Percentiles rank a stretch among this genome's conserved stretches.
Evolutionary conservation across 2,797 vertebrate species (phyloP).

Genomic region (Darevskia nairensis): DNA sequence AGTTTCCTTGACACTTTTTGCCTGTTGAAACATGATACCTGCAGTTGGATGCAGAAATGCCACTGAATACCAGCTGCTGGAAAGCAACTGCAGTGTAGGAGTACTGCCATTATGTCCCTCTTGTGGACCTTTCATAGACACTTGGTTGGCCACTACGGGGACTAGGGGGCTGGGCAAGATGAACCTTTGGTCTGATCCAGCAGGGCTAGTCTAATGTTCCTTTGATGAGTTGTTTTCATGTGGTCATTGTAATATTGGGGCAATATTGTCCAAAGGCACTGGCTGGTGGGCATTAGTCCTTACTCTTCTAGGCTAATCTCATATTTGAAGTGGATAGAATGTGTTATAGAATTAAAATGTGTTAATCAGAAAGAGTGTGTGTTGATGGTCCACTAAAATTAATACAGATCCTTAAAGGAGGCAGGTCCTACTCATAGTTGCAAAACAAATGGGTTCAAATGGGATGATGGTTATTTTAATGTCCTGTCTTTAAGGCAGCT

Average conservation of each 20-base stretch:
- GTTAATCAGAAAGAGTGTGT: not conserved
- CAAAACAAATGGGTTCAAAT: conserved; percentile 9
- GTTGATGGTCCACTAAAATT: not conserved
- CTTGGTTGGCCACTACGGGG: not conserved
- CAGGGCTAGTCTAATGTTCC: not conserved
- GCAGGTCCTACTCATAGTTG: conserved; percentile 2
- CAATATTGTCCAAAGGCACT: not conserved
- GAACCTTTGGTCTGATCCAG: not conserved
- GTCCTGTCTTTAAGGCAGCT: conserved; percentile 47
- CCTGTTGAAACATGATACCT: not conserved
- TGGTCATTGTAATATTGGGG: not conserved
- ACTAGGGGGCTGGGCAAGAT: not conserved
- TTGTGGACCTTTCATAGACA: not conserved
- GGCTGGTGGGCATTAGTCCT: not conserved
- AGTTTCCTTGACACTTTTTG: not conserved
- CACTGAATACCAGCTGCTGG: not conserved
- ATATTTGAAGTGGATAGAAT: too few relatives aligned
- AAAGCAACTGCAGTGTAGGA: not conserved
- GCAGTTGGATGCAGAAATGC: not conserved
- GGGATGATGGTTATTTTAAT: conserved; percentile 16
- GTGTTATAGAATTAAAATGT: too few relatives aligned
- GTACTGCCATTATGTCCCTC: not conserved
- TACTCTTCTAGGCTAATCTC: too few relatives aligned
- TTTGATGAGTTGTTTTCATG: not conserved
- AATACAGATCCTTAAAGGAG: not conserved